Conservation (phyloP, 2,888 invertebrate species). For the Spicauda simplicius region DNA sequence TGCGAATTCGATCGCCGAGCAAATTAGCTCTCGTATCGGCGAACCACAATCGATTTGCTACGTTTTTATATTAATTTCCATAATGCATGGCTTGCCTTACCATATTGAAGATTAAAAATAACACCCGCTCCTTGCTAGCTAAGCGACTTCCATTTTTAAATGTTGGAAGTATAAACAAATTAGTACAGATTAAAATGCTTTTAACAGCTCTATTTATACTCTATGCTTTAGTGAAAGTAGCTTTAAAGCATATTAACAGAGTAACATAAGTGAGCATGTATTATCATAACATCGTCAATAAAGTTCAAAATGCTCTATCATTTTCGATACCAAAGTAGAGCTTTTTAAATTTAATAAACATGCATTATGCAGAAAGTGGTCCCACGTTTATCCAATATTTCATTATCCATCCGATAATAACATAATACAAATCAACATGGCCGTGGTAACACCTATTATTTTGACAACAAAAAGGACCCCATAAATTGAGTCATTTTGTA, state of each 20-base stretch:
- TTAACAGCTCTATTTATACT: conserved; percentile 31
- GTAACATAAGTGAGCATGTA: conserved; percentile 9
- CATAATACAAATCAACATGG: conserved; percentile 51
- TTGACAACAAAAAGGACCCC: conserved; percentile 62
- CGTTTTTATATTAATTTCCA: conserved; percentile 48
- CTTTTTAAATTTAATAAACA: conserved; percentile 37
- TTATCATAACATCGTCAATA: conserved; percentile 14
- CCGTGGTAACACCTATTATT: conserved; percentile 76
- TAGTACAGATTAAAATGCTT: conserved; percentile 37
- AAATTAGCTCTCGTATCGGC: conserved; percentile 53
- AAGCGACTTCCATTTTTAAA: conserved; percentile 38
- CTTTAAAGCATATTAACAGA: conserved; percentile 27
- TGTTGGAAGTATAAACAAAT: conserved; percentile 40
- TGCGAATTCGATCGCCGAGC: conserved; percentile 45
- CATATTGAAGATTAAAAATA: conserved; percentile 35
- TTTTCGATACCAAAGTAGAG: conserved; percentile 28
- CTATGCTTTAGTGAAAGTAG: conserved; percentile 29
- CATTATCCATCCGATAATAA: conserved; percentile 70
- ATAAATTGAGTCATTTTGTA: conserved; percentile 79
- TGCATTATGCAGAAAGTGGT: conserved; percentile 40
- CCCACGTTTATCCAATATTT: conserved; percentile 65
- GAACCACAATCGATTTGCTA: conserved; percentile 61
- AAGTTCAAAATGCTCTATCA: conserved; percentile 31
- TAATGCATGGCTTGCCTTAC: conserved; percentile 35
- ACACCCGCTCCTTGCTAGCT: conserved; percentile 22